These are phyloP conservation scores for Spodoptera picta DNA, from an alignment of 2,888 invertebrate species.

Conservation along the genomic window DNA sequence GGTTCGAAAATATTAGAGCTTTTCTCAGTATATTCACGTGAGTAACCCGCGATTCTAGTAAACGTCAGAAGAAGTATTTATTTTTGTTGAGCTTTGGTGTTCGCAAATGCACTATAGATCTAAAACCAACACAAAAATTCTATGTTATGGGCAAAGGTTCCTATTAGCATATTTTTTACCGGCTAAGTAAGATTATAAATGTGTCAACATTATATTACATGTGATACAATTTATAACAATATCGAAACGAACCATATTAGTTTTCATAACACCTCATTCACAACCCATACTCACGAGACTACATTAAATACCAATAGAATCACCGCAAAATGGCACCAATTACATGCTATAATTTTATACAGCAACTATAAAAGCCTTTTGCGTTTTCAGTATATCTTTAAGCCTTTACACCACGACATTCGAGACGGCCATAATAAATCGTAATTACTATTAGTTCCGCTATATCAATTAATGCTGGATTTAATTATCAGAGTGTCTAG, in stretches of 20 bases:
- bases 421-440: conserved; percentile 66
- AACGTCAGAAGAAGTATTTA: no score
- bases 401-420: conserved; percentile 42
- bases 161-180: no score
- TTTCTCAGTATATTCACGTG: no score
- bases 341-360: conserved; percentile 13
- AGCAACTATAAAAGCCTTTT: conserved; percentile 11
- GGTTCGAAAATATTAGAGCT: no score
- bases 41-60: no score
- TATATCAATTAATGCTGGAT: conserved; percentile 79
- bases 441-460: conserved; percentile 76
- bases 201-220: no score
- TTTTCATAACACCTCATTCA: background rate
- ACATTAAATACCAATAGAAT: conserved; percentile 20
- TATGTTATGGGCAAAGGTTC: no score
- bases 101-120: no score
- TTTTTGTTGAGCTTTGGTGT: no score
- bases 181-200: no score
- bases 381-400: conserved; percentile 26
- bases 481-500: conserved; percentile 80
- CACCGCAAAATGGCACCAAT: conserved; percentile 20
- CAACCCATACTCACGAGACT: conserved; percentile 5
- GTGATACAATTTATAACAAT: no score
- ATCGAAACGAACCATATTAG: background rate
- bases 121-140: no score